phyloP scores from a whole-genome alignment of 2,113 vertebrate genomes.

The Campylomormyrus numenius region DNA sequence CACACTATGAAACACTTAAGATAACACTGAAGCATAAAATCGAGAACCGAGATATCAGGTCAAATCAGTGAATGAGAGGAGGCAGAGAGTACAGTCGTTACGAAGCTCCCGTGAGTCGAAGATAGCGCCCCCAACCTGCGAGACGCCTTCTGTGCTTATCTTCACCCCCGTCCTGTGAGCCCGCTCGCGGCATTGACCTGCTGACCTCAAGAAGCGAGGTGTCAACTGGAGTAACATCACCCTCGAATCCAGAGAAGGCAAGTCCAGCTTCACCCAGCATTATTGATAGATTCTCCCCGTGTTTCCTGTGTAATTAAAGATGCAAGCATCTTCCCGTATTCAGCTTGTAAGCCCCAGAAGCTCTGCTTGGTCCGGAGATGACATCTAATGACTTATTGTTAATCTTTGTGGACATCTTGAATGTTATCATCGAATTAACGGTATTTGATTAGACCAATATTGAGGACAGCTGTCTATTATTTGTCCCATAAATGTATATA shows the following conservation, averaged over 20 bases:
- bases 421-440: background rate
- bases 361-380: background rate
- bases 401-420: background rate
- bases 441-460: background rate
- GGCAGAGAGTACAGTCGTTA: background rate
- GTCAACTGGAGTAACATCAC: background rate
- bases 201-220: background rate
- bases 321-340: background rate
- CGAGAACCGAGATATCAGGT: background rate
- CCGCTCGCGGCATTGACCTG: too few species aligned
- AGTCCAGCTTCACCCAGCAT: background rate
- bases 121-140: background rate
- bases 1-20: background rate
- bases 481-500: background rate
- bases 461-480: background rate
- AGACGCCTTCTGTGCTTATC: background rate
- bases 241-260: background rate
- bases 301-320: background rate
- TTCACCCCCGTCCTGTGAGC: background rate
- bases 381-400: background rate
- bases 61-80: background rate
- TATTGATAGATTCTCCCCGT: background rate
- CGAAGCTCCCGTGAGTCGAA: background rate
- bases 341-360: background rate
- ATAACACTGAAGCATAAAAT: background rate